Base-by-base conservation (phyloP, 2,797 vertebrate genomes). In the Xiphophorus birchmanni region DNA sequence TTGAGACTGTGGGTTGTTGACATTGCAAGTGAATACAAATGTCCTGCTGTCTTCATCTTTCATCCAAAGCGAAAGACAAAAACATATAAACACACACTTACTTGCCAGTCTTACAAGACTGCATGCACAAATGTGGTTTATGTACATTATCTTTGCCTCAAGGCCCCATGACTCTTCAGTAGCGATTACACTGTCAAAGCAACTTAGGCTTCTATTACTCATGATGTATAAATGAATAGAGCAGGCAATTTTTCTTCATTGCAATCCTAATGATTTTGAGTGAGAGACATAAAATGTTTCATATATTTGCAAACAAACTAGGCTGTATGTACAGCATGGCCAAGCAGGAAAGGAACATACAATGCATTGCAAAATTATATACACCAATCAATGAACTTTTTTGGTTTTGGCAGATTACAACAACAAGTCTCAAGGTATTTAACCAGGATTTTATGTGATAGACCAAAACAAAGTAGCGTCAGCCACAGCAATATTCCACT, bases 111-210 rank as follows among this genome's bases (percentile, higher is more conserved):
- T 72, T 81, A 82, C 75, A 65, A 81, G 73, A 67, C 60, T 74
- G 52, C 52, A 37, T 78, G 73, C 81, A 82, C 84, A 80, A 84
- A 82, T 80, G 79, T 80, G 87, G 54, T 90, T 90, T 86, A 89
- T 90, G 87, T 79, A 81, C 74, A 80, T 84, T 89, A 89, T 91
- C 89, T 87, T 86, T 87, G 82, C 87, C 88, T 88, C 90, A 89
- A 90, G 92, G 88, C 81, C 84, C 29, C 47, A 75, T 75, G 80
- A 75, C 81, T 90, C 84, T 82, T 86, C 74, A 32, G 73, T 74
- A 80, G 63, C 75, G 35, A 87, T 80, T 85, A 81, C 78, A 50
- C 78, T 88, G 85, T 90, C 88, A 89, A 12, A 80, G 78, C 80
- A 74, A 77, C 82, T 75, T n/a, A 78, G 73, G 74, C 82, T 78